A percentile compares a stretch with the other conserved stretches of the same genome.
phyloP scores from a whole-genome alignment of 1,140 invertebrate genomes.

The Atta cephalotes region DNA sequence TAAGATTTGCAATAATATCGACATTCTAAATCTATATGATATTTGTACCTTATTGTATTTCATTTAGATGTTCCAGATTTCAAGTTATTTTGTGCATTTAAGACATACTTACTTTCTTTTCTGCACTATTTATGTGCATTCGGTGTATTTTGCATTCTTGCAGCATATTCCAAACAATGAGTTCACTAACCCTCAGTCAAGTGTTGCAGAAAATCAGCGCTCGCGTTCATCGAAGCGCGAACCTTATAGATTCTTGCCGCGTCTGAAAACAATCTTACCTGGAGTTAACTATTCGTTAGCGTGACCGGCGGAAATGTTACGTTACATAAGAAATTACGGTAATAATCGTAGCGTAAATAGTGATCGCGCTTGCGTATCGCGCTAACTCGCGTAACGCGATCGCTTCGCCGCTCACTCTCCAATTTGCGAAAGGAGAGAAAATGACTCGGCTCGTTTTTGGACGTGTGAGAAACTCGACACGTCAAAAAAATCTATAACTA shows the following conservation, averaged over 20 bases:
- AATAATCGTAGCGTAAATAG: constrained; percentile 53
- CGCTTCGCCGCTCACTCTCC: constrained; percentile 27
- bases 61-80: neutral
- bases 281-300: constrained; percentile 52
- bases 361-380: constrained; percentile 52
- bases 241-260: constrained; percentile 33
- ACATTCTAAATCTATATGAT: neutral
- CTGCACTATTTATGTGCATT: neutral
- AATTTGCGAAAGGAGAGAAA: constrained; percentile 32
- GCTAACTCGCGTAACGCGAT: constrained; percentile 45
- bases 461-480: neutral
- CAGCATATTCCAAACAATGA: constrained; percentile 24
- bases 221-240: constrained; percentile 47
- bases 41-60: neutral
- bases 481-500: too few relatives aligned
- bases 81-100: neutral
- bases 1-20: neutral
- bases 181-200: constrained; percentile 44
- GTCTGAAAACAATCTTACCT: constrained; percentile 8
- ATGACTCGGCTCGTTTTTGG: neutral
- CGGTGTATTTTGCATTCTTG: constrained; percentile 17
- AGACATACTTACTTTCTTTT: constrained; percentile 18
- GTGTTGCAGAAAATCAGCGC: constrained; percentile 54
- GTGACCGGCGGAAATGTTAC: constrained; percentile 44
- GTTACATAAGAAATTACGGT: constrained; percentile 60